These are phyloP conservation scores for Gopherus flavomarginatus DNA, from an alignment of 2,113 vertebrate genomes.

Conservation along the genomic window DNA sequence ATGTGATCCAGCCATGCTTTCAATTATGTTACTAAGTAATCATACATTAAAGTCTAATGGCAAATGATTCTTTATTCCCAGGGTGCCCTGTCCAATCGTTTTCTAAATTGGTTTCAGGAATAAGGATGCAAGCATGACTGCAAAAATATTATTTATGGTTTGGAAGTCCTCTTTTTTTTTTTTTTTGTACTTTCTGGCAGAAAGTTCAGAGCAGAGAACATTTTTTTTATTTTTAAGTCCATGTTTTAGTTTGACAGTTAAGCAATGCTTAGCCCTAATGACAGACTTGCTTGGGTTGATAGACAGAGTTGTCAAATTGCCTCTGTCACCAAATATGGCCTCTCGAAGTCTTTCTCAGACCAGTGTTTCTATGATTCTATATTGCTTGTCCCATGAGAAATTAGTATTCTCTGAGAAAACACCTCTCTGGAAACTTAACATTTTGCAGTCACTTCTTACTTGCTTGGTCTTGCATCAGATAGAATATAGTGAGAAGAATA, in stretches of 20 bases:
- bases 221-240: slow-evolving; percentile 47
- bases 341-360: not conserved
- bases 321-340: slow-evolving; percentile 36
- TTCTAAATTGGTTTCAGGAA: slow-evolving; percentile 76
- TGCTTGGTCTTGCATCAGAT: slow-evolving; percentile 4
- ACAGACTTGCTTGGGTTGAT: slow-evolving; percentile 65
- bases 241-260: slow-evolving; percentile 66
- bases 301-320: slow-evolving; percentile 66
- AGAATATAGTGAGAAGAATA: slow-evolving; percentile 7
- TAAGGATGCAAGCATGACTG: slow-evolving; percentile 66
- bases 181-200: slow-evolving; percentile 52
- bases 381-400: slow-evolving; percentile 47
- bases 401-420: slow-evolving; percentile 47
- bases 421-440: not conserved
- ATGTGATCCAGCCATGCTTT: slow-evolving; percentile 71
- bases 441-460: not conserved
- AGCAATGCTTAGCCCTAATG: slow-evolving; percentile 52
- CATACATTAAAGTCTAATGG: slow-evolving; percentile 74
- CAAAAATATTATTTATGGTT: slow-evolving; percentile 75
- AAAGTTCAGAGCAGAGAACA: slow-evolving; percentile 45
- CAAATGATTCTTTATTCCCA: slow-evolving; percentile 78
- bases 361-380: not conserved
- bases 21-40: slow-evolving; percentile 78
- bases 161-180: slow-evolving; percentile 59
- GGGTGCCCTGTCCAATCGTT: slow-evolving; percentile 70